Evolutionary conservation across 2,888 invertebrate genomes (phyloP).

Genomic region (Drosophila paranaensis): DNA sequence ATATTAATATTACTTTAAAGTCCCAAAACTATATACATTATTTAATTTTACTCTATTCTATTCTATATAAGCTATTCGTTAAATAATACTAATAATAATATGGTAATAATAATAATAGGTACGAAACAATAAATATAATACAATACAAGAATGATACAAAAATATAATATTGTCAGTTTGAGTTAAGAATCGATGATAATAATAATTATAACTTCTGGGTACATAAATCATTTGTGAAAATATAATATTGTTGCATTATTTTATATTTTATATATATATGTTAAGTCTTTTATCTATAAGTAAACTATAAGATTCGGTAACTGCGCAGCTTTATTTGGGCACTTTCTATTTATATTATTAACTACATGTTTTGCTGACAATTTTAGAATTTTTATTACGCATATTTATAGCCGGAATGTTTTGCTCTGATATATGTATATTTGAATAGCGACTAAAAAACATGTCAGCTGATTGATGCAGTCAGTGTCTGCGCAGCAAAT

Average conservation of each 20-base stretch:
- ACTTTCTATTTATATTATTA: conserved; percentile 6
- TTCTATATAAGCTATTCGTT: too few relatives aligned
- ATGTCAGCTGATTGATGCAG: conserved; percentile 29
- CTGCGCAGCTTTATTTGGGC: background rate
- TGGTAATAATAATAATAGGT: too few relatives aligned
- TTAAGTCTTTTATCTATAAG: too few relatives aligned
- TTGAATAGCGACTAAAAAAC: conserved; percentile 10
- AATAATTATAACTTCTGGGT: background rate
- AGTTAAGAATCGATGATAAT: background rate
- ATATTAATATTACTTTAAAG: background rate
- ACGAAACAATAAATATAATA: too few relatives aligned
- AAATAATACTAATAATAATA: background rate
- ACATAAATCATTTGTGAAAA: background rate
- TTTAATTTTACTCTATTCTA: too few relatives aligned
- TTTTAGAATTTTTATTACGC: conserved; percentile 6
- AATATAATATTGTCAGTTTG: background rate
- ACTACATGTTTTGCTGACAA: background rate
- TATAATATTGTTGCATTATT: background rate
- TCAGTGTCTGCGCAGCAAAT: conserved; percentile 28
- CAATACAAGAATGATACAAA: too few relatives aligned
- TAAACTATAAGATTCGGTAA: background rate
- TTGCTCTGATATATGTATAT: conserved; percentile 21
- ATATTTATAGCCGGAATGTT: conserved; percentile 42
- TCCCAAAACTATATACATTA: too few relatives aligned
- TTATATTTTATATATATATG: too few relatives aligned